A percentile compares a stretch with the other conserved stretches of the same genome.
These are phyloP conservation scores for Charaxes varanes DNA, from an alignment of 1,140 invertebrate species.

Conservation along the genomic window DNA sequence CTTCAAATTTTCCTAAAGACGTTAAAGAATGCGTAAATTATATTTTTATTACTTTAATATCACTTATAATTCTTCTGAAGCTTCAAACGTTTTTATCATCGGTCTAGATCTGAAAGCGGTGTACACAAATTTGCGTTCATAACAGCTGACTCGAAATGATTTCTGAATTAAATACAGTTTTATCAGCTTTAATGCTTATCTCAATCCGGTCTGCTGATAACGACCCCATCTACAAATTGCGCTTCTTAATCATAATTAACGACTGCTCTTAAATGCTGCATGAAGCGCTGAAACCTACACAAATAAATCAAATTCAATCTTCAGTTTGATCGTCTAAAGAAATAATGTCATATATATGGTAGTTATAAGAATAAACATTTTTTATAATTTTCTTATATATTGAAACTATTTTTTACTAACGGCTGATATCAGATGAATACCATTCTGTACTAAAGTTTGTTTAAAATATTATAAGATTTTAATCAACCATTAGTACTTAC, in stretches of 20 bases:
- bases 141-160: slow-evolving; percentile 2
- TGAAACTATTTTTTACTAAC: no score
- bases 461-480: no score
- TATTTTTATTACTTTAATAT: no score
- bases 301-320: no score
- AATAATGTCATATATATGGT: no score
- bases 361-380: no score
- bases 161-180: slow-evolving; percentile 13
- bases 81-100: neutral
- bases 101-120: slow-evolving; percentile 2
- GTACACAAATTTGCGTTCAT: slow-evolving; percentile 3
- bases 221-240: slow-evolving; percentile 12
- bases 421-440: no score
- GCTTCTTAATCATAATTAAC: slow-evolving; percentile 11
- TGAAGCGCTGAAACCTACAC: neutral
- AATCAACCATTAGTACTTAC: no score
- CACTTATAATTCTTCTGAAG: slow-evolving; percentile 1
- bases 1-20: no score
- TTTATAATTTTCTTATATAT: neutral
- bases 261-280: slow-evolving; percentile 1
- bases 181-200: slow-evolving; percentile 12
- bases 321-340: no score
- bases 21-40: no score
- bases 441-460: no score
- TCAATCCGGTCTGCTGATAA: slow-evolving; percentile 12